Evolutionary conservation across 1,140 invertebrate species (phyloP).

Genomic region (Achroia grisella): DNA sequence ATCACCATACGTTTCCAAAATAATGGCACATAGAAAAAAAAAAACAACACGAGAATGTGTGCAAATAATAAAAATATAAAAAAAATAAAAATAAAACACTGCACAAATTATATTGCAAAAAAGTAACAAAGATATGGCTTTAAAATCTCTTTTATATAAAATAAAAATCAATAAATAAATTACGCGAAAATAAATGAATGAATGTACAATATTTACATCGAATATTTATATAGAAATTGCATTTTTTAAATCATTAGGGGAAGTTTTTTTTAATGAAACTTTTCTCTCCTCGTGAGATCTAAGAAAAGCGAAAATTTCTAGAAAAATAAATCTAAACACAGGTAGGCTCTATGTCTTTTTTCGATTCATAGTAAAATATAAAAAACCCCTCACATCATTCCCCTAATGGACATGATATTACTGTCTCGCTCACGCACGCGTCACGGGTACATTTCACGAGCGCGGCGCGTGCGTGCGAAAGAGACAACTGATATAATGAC

Average conservation of each 20-base stretch:
- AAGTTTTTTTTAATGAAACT: conserved; percentile 19
- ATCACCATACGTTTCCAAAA: conserved; percentile 30
- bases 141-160: conserved; percentile 54
- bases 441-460: background rate
- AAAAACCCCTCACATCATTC: conserved; percentile 63
- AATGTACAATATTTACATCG: conserved; percentile 72
- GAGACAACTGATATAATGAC: conserved; percentile 43
- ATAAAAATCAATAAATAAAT: conserved; percentile 67
- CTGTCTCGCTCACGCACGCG: conserved; percentile 23
- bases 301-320: conserved; percentile 42
- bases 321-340: conserved; percentile 48
- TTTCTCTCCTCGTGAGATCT: conserved; percentile 34
- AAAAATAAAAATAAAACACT: conserved; percentile 32
- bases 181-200: conserved; percentile 51
- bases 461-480: conserved; percentile 22
- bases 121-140: conserved; percentile 64
- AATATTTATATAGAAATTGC: conserved; percentile 60
- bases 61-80: conserved; percentile 25
- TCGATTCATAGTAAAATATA: conserved; percentile 70
- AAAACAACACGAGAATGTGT: conserved; percentile 25
- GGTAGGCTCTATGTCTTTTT: conserved; percentile 58
- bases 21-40: conserved; percentile 45
- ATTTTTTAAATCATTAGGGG: conserved; percentile 45
- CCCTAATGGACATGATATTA: conserved; percentile 64
- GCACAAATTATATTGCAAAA: conserved; percentile 32